Percentiles rank a stretch among this genome's conserved stretches.
These are phyloP conservation scores for Lepilemur ruficaudatus DNA, from an alignment of 2,797 vertebrate genomes.

Conservation along the genomic window DNA sequence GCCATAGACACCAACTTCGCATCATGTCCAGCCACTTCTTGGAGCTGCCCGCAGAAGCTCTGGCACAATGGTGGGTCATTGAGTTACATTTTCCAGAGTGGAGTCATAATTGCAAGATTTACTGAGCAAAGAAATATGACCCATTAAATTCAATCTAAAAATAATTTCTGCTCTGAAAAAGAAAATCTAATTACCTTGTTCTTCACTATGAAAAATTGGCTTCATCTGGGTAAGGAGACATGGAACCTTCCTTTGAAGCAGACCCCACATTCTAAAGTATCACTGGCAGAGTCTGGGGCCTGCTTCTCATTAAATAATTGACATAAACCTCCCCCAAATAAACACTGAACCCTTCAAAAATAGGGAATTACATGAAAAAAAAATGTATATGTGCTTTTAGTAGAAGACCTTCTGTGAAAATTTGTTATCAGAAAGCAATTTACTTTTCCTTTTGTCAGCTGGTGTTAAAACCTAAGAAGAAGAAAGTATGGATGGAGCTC, in stretches of 20 bases:
- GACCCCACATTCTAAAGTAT: conserved; percentile 83
- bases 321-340: conserved; percentile 83
- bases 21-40: conserved; percentile 33
- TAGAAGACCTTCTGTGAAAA: conserved; percentile 73
- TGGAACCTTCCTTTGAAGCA: conserved; percentile 84
- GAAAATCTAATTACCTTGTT: conserved; percentile 83
- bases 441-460: conserved; percentile 36
- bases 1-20: conserved; percentile 8
- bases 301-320: conserved; percentile 89
- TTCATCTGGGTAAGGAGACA: conserved; percentile 80
- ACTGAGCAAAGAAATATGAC: conserved; percentile 68
- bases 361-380: conserved; percentile 78
- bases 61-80: conserved; percentile 61
- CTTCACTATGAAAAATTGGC: conserved; percentile 79
- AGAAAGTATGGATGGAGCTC: background rate
- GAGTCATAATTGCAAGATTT: conserved; percentile 55
- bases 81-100: conserved; percentile 69
- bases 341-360: conserved; percentile 83
- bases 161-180: conserved; percentile 78
- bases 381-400: conserved; percentile 75
- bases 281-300: conserved; percentile 80
- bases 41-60: conserved; percentile 75
- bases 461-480: conserved; percentile 4
- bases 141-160: conserved; percentile 73
- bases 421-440: conserved; percentile 71